Evolutionary conservation across 2,797 vertebrate genomes (phyloP).

Genomic region (Sarcoramphus papa): DNA sequence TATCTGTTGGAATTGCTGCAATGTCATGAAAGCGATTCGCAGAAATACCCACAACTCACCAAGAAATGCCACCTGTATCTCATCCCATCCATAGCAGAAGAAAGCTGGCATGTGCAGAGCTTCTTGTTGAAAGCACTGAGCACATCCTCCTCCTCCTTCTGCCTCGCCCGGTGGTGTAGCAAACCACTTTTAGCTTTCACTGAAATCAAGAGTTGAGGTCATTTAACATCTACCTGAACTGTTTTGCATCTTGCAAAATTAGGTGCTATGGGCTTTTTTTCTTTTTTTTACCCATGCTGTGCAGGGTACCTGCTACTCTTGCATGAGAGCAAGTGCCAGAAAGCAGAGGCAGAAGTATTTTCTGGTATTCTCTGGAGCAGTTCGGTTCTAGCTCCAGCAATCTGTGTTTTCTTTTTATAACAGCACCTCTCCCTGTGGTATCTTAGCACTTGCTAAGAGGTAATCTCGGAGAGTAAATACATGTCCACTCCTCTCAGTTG

Average conservation of each 20-base stretch:
- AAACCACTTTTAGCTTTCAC: neutral
- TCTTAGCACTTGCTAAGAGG: neutral
- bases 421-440: conserved; percentile 2
- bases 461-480: conserved; percentile 19
- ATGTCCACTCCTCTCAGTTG: conserved; percentile 15
- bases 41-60: neutral
- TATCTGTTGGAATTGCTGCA: conserved; percentile 19
- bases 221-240: neutral
- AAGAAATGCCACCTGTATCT: neutral
- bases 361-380: neutral
- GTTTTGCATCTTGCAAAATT: neutral
- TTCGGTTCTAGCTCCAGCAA: neutral
- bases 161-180: neutral
- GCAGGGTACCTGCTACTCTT: neutral
- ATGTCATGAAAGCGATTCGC: neutral
- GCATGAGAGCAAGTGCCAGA: neutral
- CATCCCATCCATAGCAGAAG: neutral
- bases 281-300: neutral
- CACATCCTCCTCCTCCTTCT: neutral
- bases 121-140: neutral
- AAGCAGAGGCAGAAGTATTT: neutral
- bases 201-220: neutral
- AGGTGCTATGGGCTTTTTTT: neutral
- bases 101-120: neutral
- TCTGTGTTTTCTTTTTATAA: conserved; percentile 22